Conservation (phyloP, 2,797 vertebrate genomes). For the Rhynchonycteris naso region DNA sequence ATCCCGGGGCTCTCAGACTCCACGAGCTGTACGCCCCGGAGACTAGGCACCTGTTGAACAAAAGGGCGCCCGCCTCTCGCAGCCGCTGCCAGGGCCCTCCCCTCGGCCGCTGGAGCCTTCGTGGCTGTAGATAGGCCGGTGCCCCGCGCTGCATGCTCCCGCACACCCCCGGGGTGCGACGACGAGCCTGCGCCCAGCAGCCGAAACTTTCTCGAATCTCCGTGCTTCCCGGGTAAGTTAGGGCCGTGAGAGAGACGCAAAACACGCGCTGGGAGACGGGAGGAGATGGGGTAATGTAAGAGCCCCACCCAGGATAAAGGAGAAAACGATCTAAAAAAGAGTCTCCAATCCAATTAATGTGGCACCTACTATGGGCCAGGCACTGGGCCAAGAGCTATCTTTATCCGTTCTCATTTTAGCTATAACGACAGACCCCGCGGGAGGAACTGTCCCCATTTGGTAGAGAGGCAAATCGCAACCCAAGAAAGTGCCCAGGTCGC, state of each 20-base stretch:
- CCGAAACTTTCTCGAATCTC: slow-evolving; percentile 74
- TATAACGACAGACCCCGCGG: background rate
- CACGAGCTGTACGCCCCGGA: background rate
- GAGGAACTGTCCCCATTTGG: background rate
- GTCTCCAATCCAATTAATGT: background rate
- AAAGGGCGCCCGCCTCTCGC: background rate
- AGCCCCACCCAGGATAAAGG: background rate
- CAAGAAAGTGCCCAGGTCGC: background rate
- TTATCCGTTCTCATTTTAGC: background rate
- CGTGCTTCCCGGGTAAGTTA: slow-evolving; percentile 42
- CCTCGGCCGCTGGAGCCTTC: background rate
- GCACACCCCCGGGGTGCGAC: background rate
- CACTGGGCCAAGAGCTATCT: background rate
- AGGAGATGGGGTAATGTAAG: background rate
- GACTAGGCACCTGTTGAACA: slow-evolving; percentile 71
- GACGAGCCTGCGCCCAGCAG: background rate
- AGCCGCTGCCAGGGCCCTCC: background rate
- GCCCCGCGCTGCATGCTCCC: background rate
- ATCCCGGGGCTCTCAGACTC: background rate
- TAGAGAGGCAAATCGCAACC: background rate
- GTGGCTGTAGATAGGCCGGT: background rate
- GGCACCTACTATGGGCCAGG: slow-evolving; percentile 53
- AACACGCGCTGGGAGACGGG: background rate
- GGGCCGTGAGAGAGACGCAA: background rate
- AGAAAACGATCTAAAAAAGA: background rate